Conservation (phyloP, 2,888 invertebrate genomes). For the Oscheius sp. region DNA sequence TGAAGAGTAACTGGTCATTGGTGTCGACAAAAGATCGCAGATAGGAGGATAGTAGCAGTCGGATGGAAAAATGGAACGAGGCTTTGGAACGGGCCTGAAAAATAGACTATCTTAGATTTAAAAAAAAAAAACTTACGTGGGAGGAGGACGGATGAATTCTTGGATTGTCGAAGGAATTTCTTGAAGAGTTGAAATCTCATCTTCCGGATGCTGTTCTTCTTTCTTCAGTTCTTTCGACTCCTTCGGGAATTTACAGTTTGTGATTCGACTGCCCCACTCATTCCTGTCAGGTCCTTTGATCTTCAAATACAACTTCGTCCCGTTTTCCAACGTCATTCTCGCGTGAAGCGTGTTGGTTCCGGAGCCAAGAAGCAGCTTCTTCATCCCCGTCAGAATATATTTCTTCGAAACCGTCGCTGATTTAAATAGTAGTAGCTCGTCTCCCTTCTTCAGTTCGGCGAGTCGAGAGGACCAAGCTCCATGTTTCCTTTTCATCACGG, state of each 20-base stretch:
- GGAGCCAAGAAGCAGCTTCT: not conserved
- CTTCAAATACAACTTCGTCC: constrained; percentile 1
- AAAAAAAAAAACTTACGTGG: no score
- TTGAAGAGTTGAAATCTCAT: not conserved
- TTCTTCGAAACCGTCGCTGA: not conserved
- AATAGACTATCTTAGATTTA: no score
- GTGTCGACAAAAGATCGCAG: not conserved
- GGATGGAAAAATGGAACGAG: no score
- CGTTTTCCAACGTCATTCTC: not conserved
- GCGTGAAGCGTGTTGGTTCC: not conserved
- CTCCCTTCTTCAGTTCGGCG: not conserved
- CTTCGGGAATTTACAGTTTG: not conserved
- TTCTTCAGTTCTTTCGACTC: not conserved
- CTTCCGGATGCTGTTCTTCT: not conserved
- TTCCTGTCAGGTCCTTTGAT: not conserved
- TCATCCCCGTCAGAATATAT: not conserved
- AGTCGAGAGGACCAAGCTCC: not conserved
- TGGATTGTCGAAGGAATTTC: no score
- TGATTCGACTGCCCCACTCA: constrained; percentile 1
- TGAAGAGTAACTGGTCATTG: not conserved
- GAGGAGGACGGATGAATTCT: no score
- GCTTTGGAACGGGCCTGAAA: no score
- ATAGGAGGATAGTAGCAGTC: no score
- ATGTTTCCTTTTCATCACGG: not conserved
- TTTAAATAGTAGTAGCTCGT: constrained; percentile 1